Base-by-base conservation (phyloP, 30 jellyfish, hydroid and myxozoan genomes). In the Turritopsis dohrnii region DNA sequence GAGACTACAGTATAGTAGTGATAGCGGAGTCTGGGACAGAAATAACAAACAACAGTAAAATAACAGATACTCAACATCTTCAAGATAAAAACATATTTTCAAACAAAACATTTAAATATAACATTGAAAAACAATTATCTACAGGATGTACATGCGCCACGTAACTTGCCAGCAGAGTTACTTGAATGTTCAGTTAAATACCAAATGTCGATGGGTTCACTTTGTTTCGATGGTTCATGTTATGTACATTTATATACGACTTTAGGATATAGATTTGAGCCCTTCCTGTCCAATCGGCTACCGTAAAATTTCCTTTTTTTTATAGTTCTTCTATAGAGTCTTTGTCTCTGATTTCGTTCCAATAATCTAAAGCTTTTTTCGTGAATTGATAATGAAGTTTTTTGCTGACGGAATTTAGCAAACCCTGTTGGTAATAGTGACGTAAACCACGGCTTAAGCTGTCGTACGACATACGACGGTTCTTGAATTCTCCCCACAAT, bases 391-490 rank as follows among this genome's bases (percentile, higher is more conserved):
- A 90, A 54, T 90, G 97, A 86, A 90, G 88, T 66, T 90, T 90
- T 84, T 90, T 84, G 84, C 90, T 85, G 81, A 90, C 93, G 71
- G 94, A 86, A 16, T 29, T 21, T 65, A 90, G 83, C 17, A 90
- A 79, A 16, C 90, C 97, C 65, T 81, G 97, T 0, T 89, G 83
- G 71, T 90, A 90, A 76, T 90, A 90, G 54, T 90, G 97, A 66
- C 97, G 97, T 60, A 90, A 82, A 52, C 95, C 97, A 18, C 97
- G 79, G 76, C 97, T 90, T 65, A 90, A 82, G 83, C 95, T 85
- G 83, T 90, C 97, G 81, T 90, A 90, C 81, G 97, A 81, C 97
- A 90, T 90, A 72, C 83, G 83, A 72, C 87, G 86, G 73, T 90
- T 90, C 29, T 86, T 85, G 53, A 80, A 82, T 65, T 73, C 54